A percentile compares a stretch with the other conserved stretches of the same genome.
phyloP scores from a whole-genome alignment of 2,888 invertebrate genomes.

The Pollenia angustigena region DNA sequence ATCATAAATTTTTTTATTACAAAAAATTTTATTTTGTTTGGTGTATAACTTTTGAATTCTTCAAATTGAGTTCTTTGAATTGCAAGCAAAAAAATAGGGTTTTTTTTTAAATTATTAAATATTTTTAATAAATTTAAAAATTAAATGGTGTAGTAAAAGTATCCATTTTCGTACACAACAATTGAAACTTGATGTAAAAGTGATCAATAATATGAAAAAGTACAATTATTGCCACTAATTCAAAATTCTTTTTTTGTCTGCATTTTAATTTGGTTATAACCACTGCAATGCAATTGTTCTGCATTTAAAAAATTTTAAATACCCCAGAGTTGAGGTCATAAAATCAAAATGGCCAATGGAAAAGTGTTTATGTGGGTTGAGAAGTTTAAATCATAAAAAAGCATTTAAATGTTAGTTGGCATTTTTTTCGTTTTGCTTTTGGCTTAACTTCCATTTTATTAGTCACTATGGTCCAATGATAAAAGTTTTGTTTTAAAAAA shows the following conservation, averaged over 20 bases:
- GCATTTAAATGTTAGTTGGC: neutral
- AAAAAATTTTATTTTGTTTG: too few relatives aligned
- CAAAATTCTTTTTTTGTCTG: neutral
- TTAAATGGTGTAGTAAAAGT: too few relatives aligned
- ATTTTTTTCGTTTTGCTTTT: conserved; percentile 16
- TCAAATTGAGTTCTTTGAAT: too few relatives aligned
- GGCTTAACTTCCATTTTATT: conserved; percentile 42
- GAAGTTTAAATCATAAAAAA: neutral
- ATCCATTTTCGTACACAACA: too few relatives aligned
- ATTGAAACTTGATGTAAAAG: too few relatives aligned
- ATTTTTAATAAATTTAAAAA: too few relatives aligned
- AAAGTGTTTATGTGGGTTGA: conserved; percentile 15
- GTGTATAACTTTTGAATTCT: too few relatives aligned
- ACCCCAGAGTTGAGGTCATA: conserved; percentile 51
- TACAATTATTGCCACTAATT: neutral
- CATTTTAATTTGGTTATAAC: conserved; percentile 23
- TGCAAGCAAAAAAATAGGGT: too few relatives aligned
- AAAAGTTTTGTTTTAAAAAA: neutral
- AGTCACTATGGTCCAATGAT: conserved; percentile 48
- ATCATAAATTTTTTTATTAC: too few relatives aligned
- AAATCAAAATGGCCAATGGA: conserved; percentile 14
- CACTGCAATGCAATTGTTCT: conserved; percentile 48
- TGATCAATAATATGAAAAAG: too few relatives aligned
- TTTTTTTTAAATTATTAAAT: too few relatives aligned
- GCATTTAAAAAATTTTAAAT: conserved; percentile 48